Evolutionary conservation across 2,888 invertebrate genomes (phyloP).

Genomic region (Lithophane semibrunnea): DNA sequence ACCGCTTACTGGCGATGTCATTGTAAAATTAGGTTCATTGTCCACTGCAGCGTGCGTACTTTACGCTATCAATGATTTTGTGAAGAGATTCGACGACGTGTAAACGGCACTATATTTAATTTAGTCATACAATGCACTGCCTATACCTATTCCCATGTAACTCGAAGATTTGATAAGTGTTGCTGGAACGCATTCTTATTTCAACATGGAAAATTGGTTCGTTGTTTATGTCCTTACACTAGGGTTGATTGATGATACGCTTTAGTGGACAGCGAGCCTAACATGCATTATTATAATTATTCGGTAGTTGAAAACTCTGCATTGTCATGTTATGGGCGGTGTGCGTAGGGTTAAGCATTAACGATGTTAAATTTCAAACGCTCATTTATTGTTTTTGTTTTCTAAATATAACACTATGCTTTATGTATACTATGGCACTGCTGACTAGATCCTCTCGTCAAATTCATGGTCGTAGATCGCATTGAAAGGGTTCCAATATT

Average conservation of each 20-base stretch:
- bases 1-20: conserved; percentile 64
- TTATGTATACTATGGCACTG: conserved; percentile 70
- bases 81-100: conserved; percentile 28
- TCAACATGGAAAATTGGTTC: conserved; percentile 40
- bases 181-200: conserved; percentile 43
- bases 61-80: conserved; percentile 20
- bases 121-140: conserved; percentile 58
- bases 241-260: conserved; percentile 17
- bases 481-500: conserved; percentile 65
- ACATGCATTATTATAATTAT: conserved; percentile 62
- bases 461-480: conserved; percentile 57
- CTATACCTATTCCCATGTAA: conserved; percentile 44
- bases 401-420: conserved; percentile 75
- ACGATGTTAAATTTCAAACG: conserved; percentile 76
- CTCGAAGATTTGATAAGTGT: conserved; percentile 44
- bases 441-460: conserved; percentile 65
- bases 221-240: conserved; percentile 33
- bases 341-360: conserved; percentile 77
- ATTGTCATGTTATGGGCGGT: conserved; percentile 68
- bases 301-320: conserved; percentile 71
- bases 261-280: conserved; percentile 50
- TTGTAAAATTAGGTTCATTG: conserved; percentile 43
- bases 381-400: conserved; percentile 75
- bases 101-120: conserved; percentile 54
- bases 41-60: conserved; percentile 40